Evolutionary conservation across 2,113 vertebrate genomes (phyloP).

Genomic region (Thymallus thymallus): DNA sequence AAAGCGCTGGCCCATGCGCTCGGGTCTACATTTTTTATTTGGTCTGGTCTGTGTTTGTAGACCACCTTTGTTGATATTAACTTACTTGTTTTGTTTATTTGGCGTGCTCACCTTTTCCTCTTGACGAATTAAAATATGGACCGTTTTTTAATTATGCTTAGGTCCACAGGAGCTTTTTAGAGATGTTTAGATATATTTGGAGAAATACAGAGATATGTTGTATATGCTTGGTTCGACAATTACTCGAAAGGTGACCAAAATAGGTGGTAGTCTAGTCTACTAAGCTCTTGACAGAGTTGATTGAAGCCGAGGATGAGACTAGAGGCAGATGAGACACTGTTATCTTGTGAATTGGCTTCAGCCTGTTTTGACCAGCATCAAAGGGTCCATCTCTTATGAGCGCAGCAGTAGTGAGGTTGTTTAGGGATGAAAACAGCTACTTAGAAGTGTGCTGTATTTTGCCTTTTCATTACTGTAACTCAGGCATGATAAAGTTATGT

Average conservation of each 20-base stretch:
- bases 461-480: too few relatives aligned
- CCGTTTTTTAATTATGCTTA: too few relatives aligned
- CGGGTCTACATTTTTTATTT: constrained; percentile 20
- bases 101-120: too few relatives aligned
- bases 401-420: neutral
- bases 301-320: neutral
- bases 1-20: neutral
- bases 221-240: too few relatives aligned
- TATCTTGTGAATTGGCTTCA: neutral
- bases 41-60: constrained; percentile 14
- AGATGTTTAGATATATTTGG: too few relatives aligned
- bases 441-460: neutral
- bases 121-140: too few relatives aligned
- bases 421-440: neutral
- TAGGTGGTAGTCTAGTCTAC: neutral
- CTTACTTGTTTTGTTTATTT: too few relatives aligned
- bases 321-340: neutral
- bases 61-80: neutral
- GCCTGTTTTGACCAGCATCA: neutral
- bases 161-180: too few relatives aligned
- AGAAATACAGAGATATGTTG: too few relatives aligned
- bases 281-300: neutral
- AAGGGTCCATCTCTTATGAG: neutral
- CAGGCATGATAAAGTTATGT: too few relatives aligned
- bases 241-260: neutral